A percentile compares a stretch with the other conserved stretches of the same genome.
phyloP scores from a whole-genome alignment of 2,797 vertebrate species.

The Argya squamiceps region DNA sequence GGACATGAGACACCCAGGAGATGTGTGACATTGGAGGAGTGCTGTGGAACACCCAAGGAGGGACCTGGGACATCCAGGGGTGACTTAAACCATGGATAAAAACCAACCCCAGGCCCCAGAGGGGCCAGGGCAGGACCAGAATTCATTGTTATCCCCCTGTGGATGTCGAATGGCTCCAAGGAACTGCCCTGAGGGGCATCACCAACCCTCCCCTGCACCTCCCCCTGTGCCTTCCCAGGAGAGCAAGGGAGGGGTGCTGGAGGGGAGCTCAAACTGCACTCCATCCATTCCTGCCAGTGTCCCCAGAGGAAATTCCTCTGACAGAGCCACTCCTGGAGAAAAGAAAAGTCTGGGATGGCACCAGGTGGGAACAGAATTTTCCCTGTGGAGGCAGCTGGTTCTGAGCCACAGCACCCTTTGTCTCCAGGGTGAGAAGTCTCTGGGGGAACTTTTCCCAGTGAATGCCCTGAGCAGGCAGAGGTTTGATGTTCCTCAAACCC shows the following conservation, averaged over 20 bases:
- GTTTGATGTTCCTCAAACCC: not conserved
- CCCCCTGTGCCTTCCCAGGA: not conserved
- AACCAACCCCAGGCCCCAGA: not conserved
- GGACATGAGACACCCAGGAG: fast-evolving
- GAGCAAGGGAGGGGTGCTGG: not conserved
- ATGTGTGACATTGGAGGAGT: not conserved
- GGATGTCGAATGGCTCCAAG: too few species aligned
- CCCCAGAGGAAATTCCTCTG: not conserved
- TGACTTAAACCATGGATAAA: too few species aligned
- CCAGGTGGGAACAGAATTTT: fast-evolving
- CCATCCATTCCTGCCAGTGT: not conserved
- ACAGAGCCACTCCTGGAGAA: not conserved
- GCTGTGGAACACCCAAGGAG: too few species aligned
- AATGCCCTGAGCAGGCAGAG: not conserved
- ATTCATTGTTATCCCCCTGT: not conserved
- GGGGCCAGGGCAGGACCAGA: not conserved
- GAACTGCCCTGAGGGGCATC: not conserved
- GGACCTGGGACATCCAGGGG: fast-evolving
- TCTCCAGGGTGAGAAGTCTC: not conserved
- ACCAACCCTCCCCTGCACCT: not conserved
- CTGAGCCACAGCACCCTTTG: fast-evolving
- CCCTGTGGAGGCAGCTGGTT: not conserved
- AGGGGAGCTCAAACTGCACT: not conserved
- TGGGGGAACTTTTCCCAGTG: not conserved
- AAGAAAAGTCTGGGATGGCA: not conserved